Evolutionary conservation across 2,888 invertebrate genomes (phyloP).

Genomic region (Platycheirus albimanus): DNA sequence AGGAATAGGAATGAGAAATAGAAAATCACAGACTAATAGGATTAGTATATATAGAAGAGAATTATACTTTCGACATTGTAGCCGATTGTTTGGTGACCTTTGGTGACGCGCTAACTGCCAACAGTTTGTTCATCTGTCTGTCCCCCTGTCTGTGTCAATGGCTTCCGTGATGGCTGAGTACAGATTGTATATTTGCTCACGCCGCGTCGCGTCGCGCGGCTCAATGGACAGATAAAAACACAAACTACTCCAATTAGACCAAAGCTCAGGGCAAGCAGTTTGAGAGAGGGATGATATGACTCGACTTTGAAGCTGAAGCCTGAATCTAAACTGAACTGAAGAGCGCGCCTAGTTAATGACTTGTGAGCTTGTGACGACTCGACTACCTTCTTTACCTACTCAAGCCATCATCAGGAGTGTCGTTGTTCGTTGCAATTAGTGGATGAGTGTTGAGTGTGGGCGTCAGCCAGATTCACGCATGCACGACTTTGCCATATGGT

Average conservation of each 20-base stretch:
- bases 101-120: conserved; percentile 67
- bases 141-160: conserved; percentile 56
- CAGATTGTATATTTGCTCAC: conserved; percentile 59
- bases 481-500: conserved; percentile 73
- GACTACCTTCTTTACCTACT: conserved; percentile 53
- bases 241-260: conserved; percentile 65
- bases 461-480: conserved; percentile 73
- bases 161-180: conserved; percentile 66
- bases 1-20: conserved; percentile 17
- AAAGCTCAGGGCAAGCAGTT: conserved; percentile 47
- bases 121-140: conserved; percentile 58
- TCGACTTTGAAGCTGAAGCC: too few relatives aligned
- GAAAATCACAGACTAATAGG: conserved; percentile 65
- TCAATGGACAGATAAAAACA: conserved; percentile 45
- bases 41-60: conserved; percentile 53
- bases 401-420: conserved; percentile 51
- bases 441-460: conserved; percentile 69
- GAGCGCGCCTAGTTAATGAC: conserved; percentile 70
- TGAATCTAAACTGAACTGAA: conserved; percentile 22
- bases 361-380: conserved; percentile 29
- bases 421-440: conserved; percentile 69
- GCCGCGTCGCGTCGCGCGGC: conserved; percentile 23
- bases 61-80: conserved; percentile 65
- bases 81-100: conserved; percentile 69
- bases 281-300: conserved; percentile 44